A percentile compares a stretch with the other conserved stretches of the same genome.
phyloP scores from a whole-genome alignment of 2,797 vertebrate species.

The Typhlichthys eigenmanni region DNA sequence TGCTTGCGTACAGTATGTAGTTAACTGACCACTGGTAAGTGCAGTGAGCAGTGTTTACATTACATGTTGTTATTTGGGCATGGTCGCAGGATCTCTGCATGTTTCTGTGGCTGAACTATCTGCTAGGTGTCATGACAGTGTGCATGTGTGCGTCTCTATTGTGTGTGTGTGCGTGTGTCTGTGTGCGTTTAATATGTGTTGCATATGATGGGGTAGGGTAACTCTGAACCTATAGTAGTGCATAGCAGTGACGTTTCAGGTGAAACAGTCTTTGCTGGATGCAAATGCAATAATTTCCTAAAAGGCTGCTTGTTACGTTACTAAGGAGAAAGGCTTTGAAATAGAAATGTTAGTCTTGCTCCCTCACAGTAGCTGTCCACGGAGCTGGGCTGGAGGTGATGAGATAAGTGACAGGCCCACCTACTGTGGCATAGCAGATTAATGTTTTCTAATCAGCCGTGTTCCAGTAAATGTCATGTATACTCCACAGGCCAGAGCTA shows the following conservation, averaged over 20 bases:
- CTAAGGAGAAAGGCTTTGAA: not conserved
- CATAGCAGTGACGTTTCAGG: conserved; percentile 1
- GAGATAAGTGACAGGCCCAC: not conserved
- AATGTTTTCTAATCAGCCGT: not conserved
- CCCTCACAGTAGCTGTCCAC: conserved; percentile 9
- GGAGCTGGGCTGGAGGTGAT: not conserved
- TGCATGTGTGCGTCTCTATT: not conserved
- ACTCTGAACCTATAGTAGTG: not conserved
- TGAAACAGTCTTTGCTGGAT: too few relatives aligned
- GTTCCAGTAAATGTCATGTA: conserved; percentile 1
- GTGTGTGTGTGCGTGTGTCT: conserved; percentile 25
- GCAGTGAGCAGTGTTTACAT: conserved; percentile 5
- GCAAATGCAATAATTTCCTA: conserved; percentile 24
- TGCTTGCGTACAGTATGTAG: conserved; percentile 15
- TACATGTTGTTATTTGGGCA: conserved; percentile 18
- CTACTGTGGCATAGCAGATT: not conserved
- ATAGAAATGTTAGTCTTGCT: not conserved
- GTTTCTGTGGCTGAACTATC: not conserved
- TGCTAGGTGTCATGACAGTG: not conserved
- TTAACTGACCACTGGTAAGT: conserved; percentile 53
- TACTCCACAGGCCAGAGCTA: not conserved
- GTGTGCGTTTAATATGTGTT: not conserved
- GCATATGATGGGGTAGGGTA: too few relatives aligned
- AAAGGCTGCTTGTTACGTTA: conserved; percentile 13
- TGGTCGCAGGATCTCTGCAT: not conserved